Evolutionary conservation across 1,140 invertebrate genomes (phyloP), one percentile per base, ranked within the genome.

Genomic region (Pantala flavescens): DNA sequence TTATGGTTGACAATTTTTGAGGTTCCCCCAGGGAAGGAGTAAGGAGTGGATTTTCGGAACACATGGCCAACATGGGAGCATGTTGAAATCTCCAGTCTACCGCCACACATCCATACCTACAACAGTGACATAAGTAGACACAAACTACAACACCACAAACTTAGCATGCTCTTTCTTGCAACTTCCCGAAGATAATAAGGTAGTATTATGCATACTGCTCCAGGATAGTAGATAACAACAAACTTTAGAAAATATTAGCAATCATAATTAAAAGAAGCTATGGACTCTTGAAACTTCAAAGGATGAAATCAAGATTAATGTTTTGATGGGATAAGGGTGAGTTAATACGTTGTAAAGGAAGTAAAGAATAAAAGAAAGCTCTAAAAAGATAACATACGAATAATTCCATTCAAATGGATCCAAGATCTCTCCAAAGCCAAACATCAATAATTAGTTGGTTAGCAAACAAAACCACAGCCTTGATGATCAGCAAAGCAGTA

Each of bases 1-100:
- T 98, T 98, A 87, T 97, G 95, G 89, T 99, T 97, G 84, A 99
- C 94, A 84, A 99, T 96, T 82, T 94, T 92, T 82, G 95, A 94
- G 78, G 96, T 98, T 79, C 98, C 98, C 79, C 97, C 97, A 75
- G 98, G 98, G 87, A 99, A 99, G 78, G 95, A 96, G 84, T 99
- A 99, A 70, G 98, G 98, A 79, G 96, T 98, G 79, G 97, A 96
- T 87, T 99, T 99, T 81, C 97, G 90, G 88, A 99, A 99, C 78
- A 99, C 96, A 86, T 98, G 96, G 78, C 95, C 93, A 78, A 97
- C 95, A 84, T 94, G 92, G 78, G 93, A 95, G 84, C 94, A 96
- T 78, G 94, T 93, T 78, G 90, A 88, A 79, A 97, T 96, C 86
- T 96, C 93, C 85, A 97, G 86, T 75, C 87, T 88, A 78, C 95